phyloP scores from a whole-genome alignment of 2,113 vertebrate genomes.

The Oncorhynchus mykiss region DNA sequence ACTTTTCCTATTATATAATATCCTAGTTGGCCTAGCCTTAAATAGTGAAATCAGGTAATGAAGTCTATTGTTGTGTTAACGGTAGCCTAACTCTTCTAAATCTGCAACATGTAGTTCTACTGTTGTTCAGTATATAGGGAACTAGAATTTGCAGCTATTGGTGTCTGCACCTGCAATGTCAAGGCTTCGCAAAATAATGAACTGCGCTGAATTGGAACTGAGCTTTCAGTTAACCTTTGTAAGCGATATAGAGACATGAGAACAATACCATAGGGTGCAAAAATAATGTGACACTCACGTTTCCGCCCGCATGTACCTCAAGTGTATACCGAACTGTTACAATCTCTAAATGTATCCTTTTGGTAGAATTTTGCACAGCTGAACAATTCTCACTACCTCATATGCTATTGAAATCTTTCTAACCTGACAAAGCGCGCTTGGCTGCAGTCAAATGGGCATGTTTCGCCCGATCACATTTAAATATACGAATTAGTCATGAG shows the following conservation, averaged over 20 bases:
- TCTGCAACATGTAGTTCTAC: conserved; percentile 67
- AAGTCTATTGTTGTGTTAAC: not conserved
- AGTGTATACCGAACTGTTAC: conserved; percentile 30
- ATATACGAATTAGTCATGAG: conserved; percentile 92
- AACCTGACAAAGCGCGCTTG: conserved; percentile 87
- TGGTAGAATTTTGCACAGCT: conserved; percentile 55
- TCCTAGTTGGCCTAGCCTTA: too few relatives aligned
- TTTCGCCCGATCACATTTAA: conserved; percentile 85
- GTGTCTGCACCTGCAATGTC: conserved; percentile 89
- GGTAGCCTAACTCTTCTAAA: conserved; percentile 30
- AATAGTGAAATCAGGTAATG: too few relatives aligned
- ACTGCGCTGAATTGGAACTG: conserved; percentile 90
- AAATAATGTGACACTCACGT: conserved; percentile 32
- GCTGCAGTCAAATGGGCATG: conserved; percentile 85
- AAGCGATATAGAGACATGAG: conserved; percentile 68
- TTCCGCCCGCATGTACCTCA: conserved; percentile 29
- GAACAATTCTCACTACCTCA: conserved; percentile 69
- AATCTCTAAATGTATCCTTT: conserved; percentile 39
- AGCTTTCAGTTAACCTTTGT: conserved; percentile 82
- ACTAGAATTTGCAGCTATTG: conserved; percentile 57
- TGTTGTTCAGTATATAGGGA: conserved; percentile 67
- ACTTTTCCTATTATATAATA: too few relatives aligned
- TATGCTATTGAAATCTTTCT: conserved; percentile 82
- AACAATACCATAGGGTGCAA: conserved; percentile 28
- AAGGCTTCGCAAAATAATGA: conserved; percentile 92